Conservation (phyloP, 2,797 vertebrate species). For the Clarias pachynema region DNA sequence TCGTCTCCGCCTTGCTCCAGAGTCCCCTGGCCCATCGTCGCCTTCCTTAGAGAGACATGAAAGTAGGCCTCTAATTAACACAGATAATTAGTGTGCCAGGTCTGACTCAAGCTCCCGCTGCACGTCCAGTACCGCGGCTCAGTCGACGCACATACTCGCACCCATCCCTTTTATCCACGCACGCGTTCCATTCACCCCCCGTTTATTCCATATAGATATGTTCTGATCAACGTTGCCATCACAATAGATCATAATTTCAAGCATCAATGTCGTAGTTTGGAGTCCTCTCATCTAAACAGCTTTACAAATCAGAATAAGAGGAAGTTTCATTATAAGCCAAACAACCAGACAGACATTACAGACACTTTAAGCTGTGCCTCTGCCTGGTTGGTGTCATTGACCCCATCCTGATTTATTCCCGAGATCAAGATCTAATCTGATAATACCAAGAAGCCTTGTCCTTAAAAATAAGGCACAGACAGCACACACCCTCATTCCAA, state of each 20-base stretch:
- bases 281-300: constrained; percentile 27
- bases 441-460: background rate
- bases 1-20: constrained; percentile 1
- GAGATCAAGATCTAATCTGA: background rate
- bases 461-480: background rate
- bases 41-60: constrained; percentile 47
- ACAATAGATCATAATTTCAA: background rate
- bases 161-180: constrained; percentile 6
- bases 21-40: constrained; percentile 11
- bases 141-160: constrained; percentile 2
- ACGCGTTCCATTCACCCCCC: constrained; percentile 13
- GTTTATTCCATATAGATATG: background rate
- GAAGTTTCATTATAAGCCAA: constrained; percentile 11
- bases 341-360: constrained; percentile 4
- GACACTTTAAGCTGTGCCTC: background rate
- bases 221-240: background rate
- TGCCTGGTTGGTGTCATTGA: background rate
- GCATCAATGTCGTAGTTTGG: background rate
- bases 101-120: constrained; percentile 40
- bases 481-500: too few relatives aligned
- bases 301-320: constrained; percentile 14
- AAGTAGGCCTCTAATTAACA: constrained; percentile 57
- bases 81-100: constrained; percentile 51
- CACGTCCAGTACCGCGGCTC: constrained; percentile 27
- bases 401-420: background rate